Base-by-base conservation (phyloP, 2,888 invertebrate genomes). In the Meloe dianella region DNA sequence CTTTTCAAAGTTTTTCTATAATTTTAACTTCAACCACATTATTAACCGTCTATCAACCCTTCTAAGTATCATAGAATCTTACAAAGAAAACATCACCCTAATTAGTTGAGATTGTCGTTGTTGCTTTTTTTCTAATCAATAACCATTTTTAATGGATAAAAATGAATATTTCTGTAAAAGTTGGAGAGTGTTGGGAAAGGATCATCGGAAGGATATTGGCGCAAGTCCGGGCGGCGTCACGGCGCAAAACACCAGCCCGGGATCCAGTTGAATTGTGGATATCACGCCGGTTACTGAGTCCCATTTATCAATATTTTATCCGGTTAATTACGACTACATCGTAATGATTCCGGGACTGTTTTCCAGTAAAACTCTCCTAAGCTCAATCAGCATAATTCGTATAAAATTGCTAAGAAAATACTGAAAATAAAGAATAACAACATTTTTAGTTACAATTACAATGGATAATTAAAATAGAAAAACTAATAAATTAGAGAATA, bases 231-330 rank as follows among this genome's bases (percentile, higher is more conserved):
- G 85, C 85, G 64, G 83, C 86, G 54, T 85, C 86, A 71, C 86
- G 85, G n/a, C 85, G 86, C 20, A 87, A 86, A 75, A 86, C 86
- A 71, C 85, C 86, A 8, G 82, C 86, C 59, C 87, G 87, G 88
- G 87, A 87, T 75, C 77, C 87, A 70, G 86, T 84, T 62, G 86
- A 85, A 51, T 86, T 87, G 78, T 70, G 74, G 75, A 67, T 71
- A 61, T 74, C 74, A 75, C 68, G 24, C 51, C 17, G 59, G 54
- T 22, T 27, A 68, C 67, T 22, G 63, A 63, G 61, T 57, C 12
- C 4, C 12, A 51, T 51, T 24, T 51, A 24, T 51, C 22, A 22
- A 24, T 51, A 20, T 24, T 24, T 24, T 24, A 51, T 10, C 10
- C 22, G 51, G 22, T 51, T 51, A 24, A 51, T 51, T 51, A 51